Base-by-base conservation (phyloP, 2,888 invertebrate species). In the Drosophila austrosaltans region DNA sequence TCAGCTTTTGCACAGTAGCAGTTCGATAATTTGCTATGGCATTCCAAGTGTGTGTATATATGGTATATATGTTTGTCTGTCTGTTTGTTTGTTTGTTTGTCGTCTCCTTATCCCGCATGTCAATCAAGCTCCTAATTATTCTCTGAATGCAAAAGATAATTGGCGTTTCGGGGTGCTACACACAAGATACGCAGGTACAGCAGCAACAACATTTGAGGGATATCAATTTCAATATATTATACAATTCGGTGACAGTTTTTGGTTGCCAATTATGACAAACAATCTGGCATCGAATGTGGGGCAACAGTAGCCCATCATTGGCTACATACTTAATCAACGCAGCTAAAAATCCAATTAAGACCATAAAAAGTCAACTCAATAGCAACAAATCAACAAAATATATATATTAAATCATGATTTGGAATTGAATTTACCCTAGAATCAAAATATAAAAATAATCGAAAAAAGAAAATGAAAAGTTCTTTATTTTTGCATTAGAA, bases 91-190 rank as follows among this genome's bases (percentile, higher is more conserved):
- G 22, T 48, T 25, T 48, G 48, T 48, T 48, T 48, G 48, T 25
- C 48, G 25, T 92, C 91, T 89, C 87, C 92, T 91, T 91, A 91
- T 91, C 91, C 91, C 90, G 87, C 91, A 88, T 91, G 91, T 91
- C 91, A 91, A 91, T 91, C 91, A 92, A 91, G 84, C 89, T 88
- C 91, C 92, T 91, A 91, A 91, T 91, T 91, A 91, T 91, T 92
- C 91, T 90, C 83, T 89, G 90, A 91, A 92, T 92, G 92, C 90
- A 91, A 91, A 91, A 91, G 92, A 92, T 91, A 91, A 91, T 91
- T 91, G 91, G 91, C 88, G 63, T 79, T 87, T 86, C 76, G 69
- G 72, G 71, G 59, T 67, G 76, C 75, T 48, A 48, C 20, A 48
- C 20, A 48, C 7, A 20, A 20, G 44, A 20, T 48, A 48, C 48